Base-by-base conservation (phyloP, 2,888 invertebrate genomes). In the Hirtodrosophila confusa region DNA sequence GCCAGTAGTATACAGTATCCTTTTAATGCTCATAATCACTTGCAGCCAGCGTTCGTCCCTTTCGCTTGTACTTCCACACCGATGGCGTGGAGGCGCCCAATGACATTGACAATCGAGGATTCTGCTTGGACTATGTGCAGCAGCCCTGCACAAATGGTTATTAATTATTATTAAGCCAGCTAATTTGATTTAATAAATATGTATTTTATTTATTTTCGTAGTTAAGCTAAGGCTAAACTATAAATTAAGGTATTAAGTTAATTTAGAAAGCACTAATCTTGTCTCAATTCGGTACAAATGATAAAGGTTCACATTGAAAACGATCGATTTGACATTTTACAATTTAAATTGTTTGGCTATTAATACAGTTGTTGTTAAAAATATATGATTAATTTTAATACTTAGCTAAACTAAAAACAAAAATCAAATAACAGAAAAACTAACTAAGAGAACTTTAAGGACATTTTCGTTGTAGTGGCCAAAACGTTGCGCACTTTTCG, bases 81-180 rank as follows among this genome's bases (percentile, higher is more conserved):
- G 96, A 97, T 90, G 94, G 94, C 63, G 93, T 94, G 0, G 96
- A 97, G 88, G 94, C 95, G 0, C 96, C 96, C 0, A 93, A 93
- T 4, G 96, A 97, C 80, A 91, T 94, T 0, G 95, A 94, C 43
- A 96, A 97, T 89, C 93, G 95, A 78, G 97, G 97, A 0, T 97
- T 96, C 88, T 97, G 97, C 75, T 91, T 97, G 5, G 96, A 96
- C 90, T 97, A 95, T 84, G 93, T 97, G 4, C 97, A 97, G 87
- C 97, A 96, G 84, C 97, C 97, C 0, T 97, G 97, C 88, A 96
- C 96, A 8, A 96, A 95, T 83, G 91, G 91, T 0, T 89, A 77
- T 57, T 89, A 61, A 53, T 3, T 17, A 17, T 17, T 17, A 1
- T 17, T 17, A 17, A 2, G 17, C 17, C 17, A 17, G 17, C 17